phyloP scores from a whole-genome alignment of 2,888 invertebrate species.

The Bellardia bayeri region DNA sequence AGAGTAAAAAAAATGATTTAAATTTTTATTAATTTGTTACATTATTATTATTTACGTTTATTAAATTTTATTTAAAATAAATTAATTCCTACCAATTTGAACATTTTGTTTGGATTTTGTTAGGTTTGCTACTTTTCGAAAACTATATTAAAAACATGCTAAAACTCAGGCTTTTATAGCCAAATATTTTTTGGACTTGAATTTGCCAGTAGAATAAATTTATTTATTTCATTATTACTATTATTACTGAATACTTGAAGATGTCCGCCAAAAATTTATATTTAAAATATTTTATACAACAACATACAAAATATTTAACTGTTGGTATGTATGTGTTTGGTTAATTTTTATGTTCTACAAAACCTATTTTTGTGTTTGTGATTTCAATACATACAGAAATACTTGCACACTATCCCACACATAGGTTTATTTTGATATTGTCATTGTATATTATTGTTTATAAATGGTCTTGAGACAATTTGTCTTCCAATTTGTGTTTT shows the following conservation, averaged over 20 bases:
- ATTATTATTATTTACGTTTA: background rate
- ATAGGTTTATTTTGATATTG: background rate
- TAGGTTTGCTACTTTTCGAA: constrained; percentile 60
- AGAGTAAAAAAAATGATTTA: constrained; percentile 13
- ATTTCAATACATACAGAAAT: background rate
- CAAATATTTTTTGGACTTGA: constrained; percentile 13
- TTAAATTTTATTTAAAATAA: constrained; percentile 16
- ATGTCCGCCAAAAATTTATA: constrained; percentile 74
- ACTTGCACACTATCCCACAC: background rate
- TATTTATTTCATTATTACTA: constrained; percentile 10
- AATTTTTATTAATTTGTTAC: constrained; percentile 12
- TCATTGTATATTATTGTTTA: background rate
- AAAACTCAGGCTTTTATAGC: constrained; percentile 78
- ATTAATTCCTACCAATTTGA: constrained; percentile 78
- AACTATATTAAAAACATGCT: constrained; percentile 47
- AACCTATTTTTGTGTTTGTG: constrained; percentile 30
- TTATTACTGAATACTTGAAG: constrained; percentile 58
- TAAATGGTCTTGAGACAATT: constrained; percentile 50
- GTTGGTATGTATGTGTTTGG: background rate
- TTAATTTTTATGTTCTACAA: constrained; percentile 47
- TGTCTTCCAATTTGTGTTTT: constrained; percentile 35
- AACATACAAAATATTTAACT: background rate
- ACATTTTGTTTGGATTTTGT: constrained; percentile 78
- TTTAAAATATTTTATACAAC: constrained; percentile 33
- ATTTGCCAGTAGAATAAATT: constrained; percentile 47